Base-by-base conservation (phyloP, 2,888 invertebrate species). In the Idaea biselata region DNA sequence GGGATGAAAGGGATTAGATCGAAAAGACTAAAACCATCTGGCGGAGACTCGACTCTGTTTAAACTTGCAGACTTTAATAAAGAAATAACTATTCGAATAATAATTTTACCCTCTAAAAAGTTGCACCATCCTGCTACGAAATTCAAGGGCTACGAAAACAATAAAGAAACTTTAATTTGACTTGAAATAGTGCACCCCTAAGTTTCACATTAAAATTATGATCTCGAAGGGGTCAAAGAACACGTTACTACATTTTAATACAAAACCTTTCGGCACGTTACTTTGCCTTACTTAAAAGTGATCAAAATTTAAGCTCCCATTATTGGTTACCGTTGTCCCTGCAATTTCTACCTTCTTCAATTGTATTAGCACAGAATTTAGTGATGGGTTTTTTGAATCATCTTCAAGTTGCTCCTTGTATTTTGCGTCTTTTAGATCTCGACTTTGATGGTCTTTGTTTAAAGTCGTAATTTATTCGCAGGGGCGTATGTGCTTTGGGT, bases 201-300 rank as follows among this genome's bases (percentile, higher is more conserved):
- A 80, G 79, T 82, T 84, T 86, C 81, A 84, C 86, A 88, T 87
- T 87, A 86, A 89, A 88, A 88, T 89, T 83, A 85, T 87, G 79
- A 84, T 84, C 86, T 82, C 81, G 68, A 68, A 84, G 84, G 89
- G 90, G 88, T 89, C 90, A 90, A 89, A 89, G 81, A 86, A 89
- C 90, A 88, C 85, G 85, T 89, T 86, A 84, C 82, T 78, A 81
- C 79, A 84, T 83, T 87, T 86, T 81, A 86, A 81, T 84, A 82
- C 82, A 83, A n/a, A 79, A 83, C 81, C 82, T 88, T 86, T 87
- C 85, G 79, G 80, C 87, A 81, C 86, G 85, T 86, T 84, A 81
- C 79, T 84, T 82, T 74, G 80, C 82, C 78, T 84, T 84, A 81
- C 81, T 79, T 82, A 82, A 80, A 78, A 79, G 83, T 81, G 84